A percentile compares a stretch with the other conserved stretches of the same genome.
These are phyloP conservation scores for Salpingus planirostris DNA, from an alignment of 2,888 invertebrate species.

Conservation along the genomic window DNA sequence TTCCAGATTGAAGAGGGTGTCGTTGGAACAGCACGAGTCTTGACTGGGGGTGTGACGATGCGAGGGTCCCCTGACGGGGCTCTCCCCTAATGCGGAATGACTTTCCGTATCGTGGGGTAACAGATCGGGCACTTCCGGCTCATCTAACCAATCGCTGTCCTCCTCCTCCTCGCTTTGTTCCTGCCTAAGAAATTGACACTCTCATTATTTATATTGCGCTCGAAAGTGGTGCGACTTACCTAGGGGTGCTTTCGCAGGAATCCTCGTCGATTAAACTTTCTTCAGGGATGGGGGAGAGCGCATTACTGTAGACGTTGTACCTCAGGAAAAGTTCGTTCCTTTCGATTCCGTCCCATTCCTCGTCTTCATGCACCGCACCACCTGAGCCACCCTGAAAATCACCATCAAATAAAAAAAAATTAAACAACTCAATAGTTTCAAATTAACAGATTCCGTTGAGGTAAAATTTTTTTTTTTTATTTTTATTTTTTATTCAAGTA, in stretches of 20 bases:
- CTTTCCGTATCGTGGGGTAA: constrained; percentile 43
- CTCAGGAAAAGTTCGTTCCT: constrained; percentile 38
- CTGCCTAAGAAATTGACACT: constrained; percentile 6
- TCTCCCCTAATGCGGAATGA: constrained; percentile 43
- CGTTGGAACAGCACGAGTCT: constrained; percentile 57
- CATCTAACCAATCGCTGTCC: constrained; percentile 37
- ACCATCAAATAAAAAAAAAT: neutral
- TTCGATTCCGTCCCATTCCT: constrained; percentile 37
- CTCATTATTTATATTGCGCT: too few relatives aligned
- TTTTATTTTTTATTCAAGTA: too few relatives aligned
- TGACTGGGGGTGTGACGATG: constrained; percentile 48
- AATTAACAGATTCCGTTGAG: too few relatives aligned
- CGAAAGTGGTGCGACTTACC: too few relatives aligned
- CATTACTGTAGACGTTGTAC: constrained; percentile 50
- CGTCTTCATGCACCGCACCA: constrained; percentile 38
- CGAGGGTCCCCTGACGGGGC: constrained; percentile 31
- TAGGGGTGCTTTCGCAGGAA: constrained; percentile 25
- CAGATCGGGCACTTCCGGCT: constrained; percentile 35
- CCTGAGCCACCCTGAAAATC: constrained; percentile 26
- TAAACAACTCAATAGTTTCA: too few relatives aligned
- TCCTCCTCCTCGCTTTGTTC: constrained; percentile 20
- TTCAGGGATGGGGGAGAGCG: constrained; percentile 53
- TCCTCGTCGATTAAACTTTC: constrained; percentile 40
- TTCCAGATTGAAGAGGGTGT: constrained; percentile 55
- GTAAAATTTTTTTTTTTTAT: too few relatives aligned